A percentile compares a stretch with the other conserved stretches of the same genome.
phyloP scores from a whole-genome alignment of 2,113 vertebrate species.

The Mormyrus lacerda region DNA sequence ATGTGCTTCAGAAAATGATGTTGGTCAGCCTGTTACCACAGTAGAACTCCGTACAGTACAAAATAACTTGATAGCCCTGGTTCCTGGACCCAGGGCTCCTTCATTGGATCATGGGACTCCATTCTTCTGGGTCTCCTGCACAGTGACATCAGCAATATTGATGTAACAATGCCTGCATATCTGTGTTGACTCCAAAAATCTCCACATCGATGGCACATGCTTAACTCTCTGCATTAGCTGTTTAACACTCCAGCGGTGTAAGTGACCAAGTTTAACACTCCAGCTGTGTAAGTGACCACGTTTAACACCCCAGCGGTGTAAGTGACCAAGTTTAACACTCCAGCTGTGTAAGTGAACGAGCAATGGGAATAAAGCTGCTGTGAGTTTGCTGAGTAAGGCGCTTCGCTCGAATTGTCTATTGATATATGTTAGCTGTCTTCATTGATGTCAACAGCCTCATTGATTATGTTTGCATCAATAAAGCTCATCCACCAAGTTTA shows the following conservation, averaged over 20 bases:
- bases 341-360: background rate
- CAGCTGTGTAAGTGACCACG: background rate
- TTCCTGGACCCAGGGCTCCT: background rate
- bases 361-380: background rate
- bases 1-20: background rate
- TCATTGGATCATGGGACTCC: background rate
- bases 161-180: background rate
- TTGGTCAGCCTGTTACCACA: background rate
- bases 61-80: background rate
- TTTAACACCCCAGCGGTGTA: too few species aligned
- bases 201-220: background rate
- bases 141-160: background rate
- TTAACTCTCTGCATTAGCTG: background rate
- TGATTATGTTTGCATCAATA: background rate
- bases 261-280: background rate
- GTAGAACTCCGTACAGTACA: background rate
- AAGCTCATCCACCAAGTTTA: background rate
- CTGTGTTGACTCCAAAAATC: background rate
- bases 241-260: background rate
- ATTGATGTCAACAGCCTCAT: background rate
- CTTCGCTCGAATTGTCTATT: background rate
- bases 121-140: background rate
- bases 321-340: background rate
- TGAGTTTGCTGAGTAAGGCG: background rate
- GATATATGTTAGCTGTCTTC: background rate